These are phyloP conservation scores for Paedocypris sp. DNA, from an alignment of 2,113 vertebrate genomes.

Conservation along the genomic window DNA sequence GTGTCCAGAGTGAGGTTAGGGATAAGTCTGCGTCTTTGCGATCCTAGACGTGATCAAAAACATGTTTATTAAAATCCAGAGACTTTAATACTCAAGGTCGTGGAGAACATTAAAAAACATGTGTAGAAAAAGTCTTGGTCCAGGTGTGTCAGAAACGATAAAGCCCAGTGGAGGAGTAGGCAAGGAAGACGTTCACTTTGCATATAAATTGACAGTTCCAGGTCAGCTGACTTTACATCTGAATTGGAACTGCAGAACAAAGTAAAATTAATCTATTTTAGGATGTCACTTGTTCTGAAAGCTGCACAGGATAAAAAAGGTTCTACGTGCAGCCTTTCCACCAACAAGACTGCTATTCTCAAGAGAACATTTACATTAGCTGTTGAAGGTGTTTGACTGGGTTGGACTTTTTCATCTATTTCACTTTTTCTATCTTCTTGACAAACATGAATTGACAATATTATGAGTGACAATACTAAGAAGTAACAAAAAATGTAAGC, in stretches of 20 bases:
- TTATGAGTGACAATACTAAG: too few species aligned
- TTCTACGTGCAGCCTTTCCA: slow-evolving; percentile 13
- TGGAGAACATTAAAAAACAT: slow-evolving; percentile 4
- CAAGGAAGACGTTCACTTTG: slow-evolving; percentile 7
- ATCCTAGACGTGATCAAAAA: slow-evolving; percentile 63
- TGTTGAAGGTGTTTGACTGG: neutral
- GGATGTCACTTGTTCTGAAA: slow-evolving; percentile 15
- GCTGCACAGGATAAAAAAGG: slow-evolving; percentile 18
- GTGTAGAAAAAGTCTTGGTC: neutral
- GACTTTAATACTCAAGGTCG: too few species aligned
- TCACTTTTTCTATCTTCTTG: slow-evolving; percentile 36
- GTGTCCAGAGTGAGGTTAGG: slow-evolving; percentile 80
- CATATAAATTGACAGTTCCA: slow-evolving; percentile 38
- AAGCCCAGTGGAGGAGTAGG: too few species aligned
- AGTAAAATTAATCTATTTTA: slow-evolving; percentile 11
- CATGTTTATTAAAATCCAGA: too few species aligned
- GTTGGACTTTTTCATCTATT: neutral
- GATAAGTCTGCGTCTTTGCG: slow-evolving; percentile 83
- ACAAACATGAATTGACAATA: too few species aligned
- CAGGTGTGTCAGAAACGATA: neutral
- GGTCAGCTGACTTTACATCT: slow-evolving; percentile 12
- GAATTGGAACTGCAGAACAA: slow-evolving; percentile 5
- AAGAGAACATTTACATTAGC: neutral
- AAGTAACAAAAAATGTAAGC: too few species aligned
- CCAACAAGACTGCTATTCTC: neutral